Evolutionary conservation across 2,888 invertebrate genomes (phyloP).

Genomic region (Eilema griseolum): DNA sequence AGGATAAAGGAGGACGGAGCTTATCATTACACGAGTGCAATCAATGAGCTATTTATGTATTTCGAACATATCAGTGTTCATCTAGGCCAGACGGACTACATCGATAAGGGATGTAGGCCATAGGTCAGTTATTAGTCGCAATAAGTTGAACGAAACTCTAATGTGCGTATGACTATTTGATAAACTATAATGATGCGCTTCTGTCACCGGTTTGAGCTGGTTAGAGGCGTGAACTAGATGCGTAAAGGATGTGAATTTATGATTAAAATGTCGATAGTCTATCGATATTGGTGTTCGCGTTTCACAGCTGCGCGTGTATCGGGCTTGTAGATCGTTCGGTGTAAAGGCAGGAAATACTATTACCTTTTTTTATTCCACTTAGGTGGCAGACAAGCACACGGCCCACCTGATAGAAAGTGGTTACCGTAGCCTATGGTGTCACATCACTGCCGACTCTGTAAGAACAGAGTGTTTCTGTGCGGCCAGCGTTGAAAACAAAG

Average conservation of each 20-base stretch:
- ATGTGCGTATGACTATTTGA: constrained; percentile 42
- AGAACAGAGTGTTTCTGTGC: no score
- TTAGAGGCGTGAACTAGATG: constrained; percentile 23
- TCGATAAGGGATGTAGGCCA: constrained; percentile 69
- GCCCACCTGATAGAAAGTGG: no score
- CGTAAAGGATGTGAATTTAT: constrained; percentile 38
- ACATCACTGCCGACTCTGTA: no score
- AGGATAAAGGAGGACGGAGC: neutral
- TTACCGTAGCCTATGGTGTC: no score
- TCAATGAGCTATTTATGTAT: constrained; percentile 44
- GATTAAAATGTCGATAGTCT: constrained; percentile 27
- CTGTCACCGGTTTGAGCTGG: constrained; percentile 33
- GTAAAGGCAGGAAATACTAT: neutral
- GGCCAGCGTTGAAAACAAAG: no score
- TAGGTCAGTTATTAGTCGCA: constrained; percentile 79
- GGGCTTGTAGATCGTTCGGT: neutral
- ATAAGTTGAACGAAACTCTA: constrained; percentile 57
- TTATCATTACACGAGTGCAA: constrained; percentile 43
- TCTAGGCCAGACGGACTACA: constrained; percentile 75
- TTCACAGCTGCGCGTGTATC: constrained; percentile 2
- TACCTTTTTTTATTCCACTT: no score
- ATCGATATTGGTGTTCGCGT: neutral
- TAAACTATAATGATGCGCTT: constrained; percentile 40
- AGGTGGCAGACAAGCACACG: no score
- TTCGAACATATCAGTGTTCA: constrained; percentile 60